A percentile compares a stretch with the other conserved stretches of the same genome.
Conservation (phyloP, 2,797 vertebrate species). For the Notolabrus celidotus region DNA sequence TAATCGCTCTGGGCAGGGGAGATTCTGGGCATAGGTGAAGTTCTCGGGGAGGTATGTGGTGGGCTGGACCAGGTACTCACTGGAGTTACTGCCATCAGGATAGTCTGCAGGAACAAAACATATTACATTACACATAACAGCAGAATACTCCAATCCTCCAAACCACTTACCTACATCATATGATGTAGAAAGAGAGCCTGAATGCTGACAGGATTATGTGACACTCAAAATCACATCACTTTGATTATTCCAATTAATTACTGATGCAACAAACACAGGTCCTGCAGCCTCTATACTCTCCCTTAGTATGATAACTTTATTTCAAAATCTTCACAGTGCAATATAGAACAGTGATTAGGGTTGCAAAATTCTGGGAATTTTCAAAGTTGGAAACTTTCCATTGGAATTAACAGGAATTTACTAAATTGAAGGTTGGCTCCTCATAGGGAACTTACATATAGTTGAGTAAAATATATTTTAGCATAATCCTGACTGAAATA, state of each 20-base stretch:
- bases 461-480: too few species aligned
- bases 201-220: background rate
- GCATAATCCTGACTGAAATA: too few species aligned
- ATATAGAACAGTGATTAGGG: too few species aligned
- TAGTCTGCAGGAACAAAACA: slow-evolving; percentile 86
- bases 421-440: too few species aligned
- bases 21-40: slow-evolving; percentile 93
- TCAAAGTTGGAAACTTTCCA: too few species aligned
- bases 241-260: too few species aligned
- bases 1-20: slow-evolving; percentile 95
- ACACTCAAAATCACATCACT: background rate
- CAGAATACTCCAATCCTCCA: background rate
- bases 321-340: too few species aligned
- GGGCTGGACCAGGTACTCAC: slow-evolving; percentile 92
- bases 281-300: background rate
- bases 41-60: slow-evolving; percentile 96
- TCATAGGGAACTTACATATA: too few species aligned
- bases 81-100: slow-evolving; percentile 95
- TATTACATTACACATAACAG: background rate
- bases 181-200: too few species aligned
- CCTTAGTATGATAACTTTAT: too few species aligned
- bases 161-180: background rate
- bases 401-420: too few species aligned
- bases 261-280: background rate
- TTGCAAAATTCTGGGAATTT: too few species aligned